Evolutionary conservation across 2,888 invertebrate genomes (phyloP).

Genomic region (Hirtodrosophila trivittata): DNA sequence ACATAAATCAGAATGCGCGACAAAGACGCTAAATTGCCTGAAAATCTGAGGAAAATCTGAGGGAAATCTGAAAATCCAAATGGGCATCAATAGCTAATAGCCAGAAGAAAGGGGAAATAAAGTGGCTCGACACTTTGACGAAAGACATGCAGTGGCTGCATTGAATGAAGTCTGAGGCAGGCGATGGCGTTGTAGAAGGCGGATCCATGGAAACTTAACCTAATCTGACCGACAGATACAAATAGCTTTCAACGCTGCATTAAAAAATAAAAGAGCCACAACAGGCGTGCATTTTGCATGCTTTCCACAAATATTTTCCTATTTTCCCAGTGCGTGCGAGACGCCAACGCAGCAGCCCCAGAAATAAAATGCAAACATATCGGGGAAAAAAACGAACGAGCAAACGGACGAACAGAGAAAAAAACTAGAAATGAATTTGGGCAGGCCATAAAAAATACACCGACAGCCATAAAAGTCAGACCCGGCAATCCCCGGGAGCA

Average conservation of each 20-base stretch:
- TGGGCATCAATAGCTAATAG: constrained; percentile 71
- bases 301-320: constrained; percentile 71
- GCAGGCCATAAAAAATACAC: constrained; percentile 75
- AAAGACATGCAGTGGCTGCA: constrained; percentile 71
- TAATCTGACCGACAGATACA: constrained; percentile 79
- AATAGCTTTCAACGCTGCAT: constrained; percentile 77
- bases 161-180: constrained; percentile 13
- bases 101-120: constrained; percentile 29
- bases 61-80: constrained; percentile 25
- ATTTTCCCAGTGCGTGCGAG: constrained; percentile 62
- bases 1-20: constrained; percentile 70
- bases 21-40: constrained; percentile 64
- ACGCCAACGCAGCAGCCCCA: constrained; percentile 51
- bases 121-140: constrained; percentile 78
- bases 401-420: constrained; percentile 1
- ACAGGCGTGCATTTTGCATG: constrained; percentile 74
- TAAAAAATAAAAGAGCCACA: constrained; percentile 67
- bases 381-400: constrained; percentile 21
- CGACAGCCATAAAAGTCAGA: constrained; percentile 76
- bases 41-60: constrained; percentile 24
- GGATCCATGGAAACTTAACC: constrained; percentile 63
- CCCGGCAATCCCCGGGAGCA: constrained; percentile 75
- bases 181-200: background rate
- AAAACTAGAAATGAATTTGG: constrained; percentile 62
- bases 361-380: constrained; percentile 73